phyloP scores from a whole-genome alignment of 2,888 invertebrate species.

The Euproctis similis region DNA sequence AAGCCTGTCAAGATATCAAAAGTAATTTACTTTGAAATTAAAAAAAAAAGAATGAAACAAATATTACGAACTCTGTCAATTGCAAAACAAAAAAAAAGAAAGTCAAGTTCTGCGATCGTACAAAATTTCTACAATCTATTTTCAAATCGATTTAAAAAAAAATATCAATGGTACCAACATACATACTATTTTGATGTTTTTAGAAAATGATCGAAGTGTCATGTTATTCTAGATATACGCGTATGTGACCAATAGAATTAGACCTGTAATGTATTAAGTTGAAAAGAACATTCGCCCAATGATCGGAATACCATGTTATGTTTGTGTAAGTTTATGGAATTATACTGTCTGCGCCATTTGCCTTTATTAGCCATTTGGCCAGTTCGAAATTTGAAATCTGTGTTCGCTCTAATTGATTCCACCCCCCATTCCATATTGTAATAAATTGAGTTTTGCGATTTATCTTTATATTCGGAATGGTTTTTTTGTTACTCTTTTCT shows the following conservation, averaged over 20 bases:
- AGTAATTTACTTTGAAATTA: too few relatives aligned
- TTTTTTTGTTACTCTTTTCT: slow-evolving; percentile 12
- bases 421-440: slow-evolving; percentile 40
- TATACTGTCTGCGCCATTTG: slow-evolving; percentile 57
- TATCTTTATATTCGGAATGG: slow-evolving; percentile 14
- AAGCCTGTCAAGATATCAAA: too few relatives aligned
- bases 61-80: too few relatives aligned
- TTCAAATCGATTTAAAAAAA: too few relatives aligned
- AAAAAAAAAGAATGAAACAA: too few relatives aligned
- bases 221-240: slow-evolving; percentile 4
- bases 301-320: slow-evolving; percentile 29
- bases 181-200: slow-evolving; percentile 7
- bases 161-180: not conserved
- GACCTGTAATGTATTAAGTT: slow-evolving; percentile 6
- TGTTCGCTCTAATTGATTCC: slow-evolving; percentile 57
- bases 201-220: slow-evolving; percentile 4
- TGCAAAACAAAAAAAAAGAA: too few relatives aligned
- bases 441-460: slow-evolving; percentile 36
- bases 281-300: slow-evolving; percentile 7
- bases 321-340: slow-evolving; percentile 38
- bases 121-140: too few relatives aligned
- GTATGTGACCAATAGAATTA: slow-evolving; percentile 3
- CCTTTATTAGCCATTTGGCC: slow-evolving; percentile 64
- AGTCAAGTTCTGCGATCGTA: too few relatives aligned
- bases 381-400: slow-evolving; percentile 49